These are phyloP conservation scores for Montipora capricornis DNA, from an alignment of 64 coral and sea anemone species.

Conservation along the genomic window DNA sequence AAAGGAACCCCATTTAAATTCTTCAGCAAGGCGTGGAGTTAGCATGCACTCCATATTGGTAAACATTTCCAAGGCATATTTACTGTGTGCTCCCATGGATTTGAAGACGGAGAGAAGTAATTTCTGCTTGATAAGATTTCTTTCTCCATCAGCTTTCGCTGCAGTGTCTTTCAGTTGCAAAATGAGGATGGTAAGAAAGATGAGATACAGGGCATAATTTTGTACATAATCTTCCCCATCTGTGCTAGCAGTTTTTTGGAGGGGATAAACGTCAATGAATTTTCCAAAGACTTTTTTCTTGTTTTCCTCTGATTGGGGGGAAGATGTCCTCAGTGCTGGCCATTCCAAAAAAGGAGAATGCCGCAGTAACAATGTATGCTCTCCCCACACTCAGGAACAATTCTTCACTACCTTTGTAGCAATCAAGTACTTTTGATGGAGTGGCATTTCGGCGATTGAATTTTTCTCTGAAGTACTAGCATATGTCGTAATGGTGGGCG, in stretches of 20 bases:
- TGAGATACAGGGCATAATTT: constrained; percentile 75
- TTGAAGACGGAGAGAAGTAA: constrained; percentile 66
- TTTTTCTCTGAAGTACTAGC: constrained; percentile 81
- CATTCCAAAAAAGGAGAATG: constrained; percentile 71
- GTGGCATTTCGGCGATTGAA: constrained; percentile 58
- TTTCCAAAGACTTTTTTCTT: constrained; percentile 65
- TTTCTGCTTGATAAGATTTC: constrained; percentile 72
- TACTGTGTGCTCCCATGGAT: constrained; percentile 53
- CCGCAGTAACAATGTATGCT: constrained; percentile 57
- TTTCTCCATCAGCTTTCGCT: constrained; percentile 66
- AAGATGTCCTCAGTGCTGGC: constrained; percentile 21
- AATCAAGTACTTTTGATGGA: constrained; percentile 76
- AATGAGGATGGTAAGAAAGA: constrained; percentile 72
- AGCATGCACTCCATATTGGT: constrained; percentile 69
- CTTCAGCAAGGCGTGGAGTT: constrained; percentile 64
- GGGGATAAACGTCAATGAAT: constrained; percentile 67
- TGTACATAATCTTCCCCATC: constrained; percentile 45
- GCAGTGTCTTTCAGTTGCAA: constrained; percentile 84
- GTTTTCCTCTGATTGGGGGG: neutral
- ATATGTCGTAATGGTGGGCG: no score
- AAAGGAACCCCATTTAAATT: constrained; percentile 76
- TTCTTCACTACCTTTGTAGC: constrained; percentile 75
- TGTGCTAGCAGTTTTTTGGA: constrained; percentile 52
- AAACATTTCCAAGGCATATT: constrained; percentile 88
- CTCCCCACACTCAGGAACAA: constrained; percentile 80